Base-by-base conservation (phyloP, 2,797 vertebrate species). In the Podarcis siculus region DNA sequence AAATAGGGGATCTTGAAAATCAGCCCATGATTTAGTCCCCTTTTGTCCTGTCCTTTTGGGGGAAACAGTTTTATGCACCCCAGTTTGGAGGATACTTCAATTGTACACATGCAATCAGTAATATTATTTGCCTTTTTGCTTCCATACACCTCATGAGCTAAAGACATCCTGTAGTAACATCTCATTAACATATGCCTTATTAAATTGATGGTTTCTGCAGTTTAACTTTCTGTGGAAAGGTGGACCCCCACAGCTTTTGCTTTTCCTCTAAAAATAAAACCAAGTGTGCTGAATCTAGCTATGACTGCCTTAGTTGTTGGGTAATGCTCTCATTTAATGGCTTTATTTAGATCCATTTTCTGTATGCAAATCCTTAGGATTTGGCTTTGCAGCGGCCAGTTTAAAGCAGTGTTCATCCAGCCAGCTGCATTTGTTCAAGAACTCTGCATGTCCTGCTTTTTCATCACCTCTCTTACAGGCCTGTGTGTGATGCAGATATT, bases 361-460 rank as follows among this genome's bases (percentile, higher is more conserved):
- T 78, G 3, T 83, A 89, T 86, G 79, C 73, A 79, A 82, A 82
- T 89, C 88, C 73, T 61, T 61, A 64, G 79, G 80, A 58, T 78
- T 55, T 83, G 37, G 73, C 67, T 45, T 86, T 55, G 17, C 73
- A 78, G 80, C 21, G 83, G 10, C 35, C n/a, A 76, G 72, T 81
- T 58, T 81, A 86, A 75, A 85, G 73, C 58, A 49, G 25, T 35
- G 42, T 77, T 86, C 79, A 86, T 55, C 64, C 42, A 39, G 72
- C 30, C 87, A 85, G n/a, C 35, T 82, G 88, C 25, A 55, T 82
- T 42, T 71, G 10, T 76, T 69, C 25, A 75, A 76, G 39, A 55
- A 58, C 67, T 61, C 71, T 39, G 27, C 42, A 73, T 8, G 13
- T 45, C 45, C 49, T 32, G 32, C 55, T 81, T 80, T 83, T 71